Conservation (phyloP, 2,888 invertebrate genomes). For the Acanthosepion pharaonis region DNA sequence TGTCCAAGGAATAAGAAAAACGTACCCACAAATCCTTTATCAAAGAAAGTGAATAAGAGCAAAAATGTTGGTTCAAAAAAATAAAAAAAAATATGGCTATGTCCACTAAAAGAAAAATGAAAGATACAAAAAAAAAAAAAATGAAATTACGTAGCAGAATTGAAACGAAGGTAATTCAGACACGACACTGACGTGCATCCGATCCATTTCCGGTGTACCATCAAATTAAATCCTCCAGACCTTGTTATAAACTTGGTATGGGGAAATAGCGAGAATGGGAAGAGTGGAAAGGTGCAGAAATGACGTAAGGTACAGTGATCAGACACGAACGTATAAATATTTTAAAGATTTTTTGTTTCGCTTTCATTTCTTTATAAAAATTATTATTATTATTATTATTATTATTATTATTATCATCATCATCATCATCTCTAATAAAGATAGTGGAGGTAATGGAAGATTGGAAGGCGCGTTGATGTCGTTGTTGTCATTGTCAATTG, state of each 20-base stretch:
- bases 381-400: not conserved
- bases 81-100: not conserved
- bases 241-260: not conserved
- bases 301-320: not conserved
- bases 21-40: not conserved
- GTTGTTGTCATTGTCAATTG: too few species aligned
- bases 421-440: not conserved
- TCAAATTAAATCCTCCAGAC: slow-evolving; percentile 13
- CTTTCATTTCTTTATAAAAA: not conserved
- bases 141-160: not conserved
- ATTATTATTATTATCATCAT: not conserved
- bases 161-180: slow-evolving; percentile 6
- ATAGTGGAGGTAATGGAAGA: too few species aligned
- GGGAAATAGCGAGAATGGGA: not conserved
- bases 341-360: not conserved
- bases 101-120: not conserved
- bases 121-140: not conserved
- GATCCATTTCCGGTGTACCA: slow-evolving; percentile 4
- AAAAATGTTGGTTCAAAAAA: not conserved
- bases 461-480: too few species aligned
- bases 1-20: not conserved
- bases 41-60: not conserved
- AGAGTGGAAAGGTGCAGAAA: not conserved
- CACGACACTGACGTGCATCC: not conserved
- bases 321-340: not conserved